phyloP scores from a whole-genome alignment of 2,797 vertebrate genomes.

The Tarsius wallacei region DNA sequence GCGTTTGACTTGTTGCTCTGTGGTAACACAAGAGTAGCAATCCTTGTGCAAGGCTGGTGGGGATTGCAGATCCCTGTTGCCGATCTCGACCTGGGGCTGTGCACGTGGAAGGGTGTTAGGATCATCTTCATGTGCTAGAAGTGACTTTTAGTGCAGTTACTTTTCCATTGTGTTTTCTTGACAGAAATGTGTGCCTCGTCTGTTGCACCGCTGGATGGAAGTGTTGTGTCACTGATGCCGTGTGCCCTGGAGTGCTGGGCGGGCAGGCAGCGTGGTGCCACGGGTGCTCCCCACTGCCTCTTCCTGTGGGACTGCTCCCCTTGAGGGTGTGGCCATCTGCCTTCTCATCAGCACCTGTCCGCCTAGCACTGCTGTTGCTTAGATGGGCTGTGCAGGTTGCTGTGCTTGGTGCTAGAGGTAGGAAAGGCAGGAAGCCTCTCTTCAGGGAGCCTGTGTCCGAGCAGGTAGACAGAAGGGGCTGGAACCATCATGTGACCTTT shows the following conservation, averaged over 20 bases:
- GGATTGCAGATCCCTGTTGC: neutral
- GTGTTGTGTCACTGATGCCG: neutral
- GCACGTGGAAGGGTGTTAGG: neutral
- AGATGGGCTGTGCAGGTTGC: neutral
- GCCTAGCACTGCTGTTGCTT: neutral
- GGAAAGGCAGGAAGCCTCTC: neutral
- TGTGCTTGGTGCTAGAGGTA: neutral
- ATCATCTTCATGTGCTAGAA: neutral
- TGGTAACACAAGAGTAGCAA: neutral
- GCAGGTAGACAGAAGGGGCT: neutral
- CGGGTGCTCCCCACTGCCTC: neutral
- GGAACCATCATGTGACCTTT: slow-evolving; percentile 9
- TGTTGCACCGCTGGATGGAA: neutral
- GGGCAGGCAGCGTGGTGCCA: too few relatives aligned
- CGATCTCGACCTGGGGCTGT: neutral
- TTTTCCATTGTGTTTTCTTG: neutral
- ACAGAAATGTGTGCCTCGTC: neutral
- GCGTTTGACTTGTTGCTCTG: slow-evolving; percentile 31
- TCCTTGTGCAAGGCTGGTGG: neutral
- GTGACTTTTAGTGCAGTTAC: neutral
- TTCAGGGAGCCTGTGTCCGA: neutral
- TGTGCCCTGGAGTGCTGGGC: neutral
- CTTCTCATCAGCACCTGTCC: neutral
- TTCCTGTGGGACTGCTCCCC: neutral
- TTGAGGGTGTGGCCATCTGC: neutral